Evolutionary conservation across 1,140 invertebrate genomes (phyloP).

Genomic region (Amphibalanus amphitrite): DNA sequence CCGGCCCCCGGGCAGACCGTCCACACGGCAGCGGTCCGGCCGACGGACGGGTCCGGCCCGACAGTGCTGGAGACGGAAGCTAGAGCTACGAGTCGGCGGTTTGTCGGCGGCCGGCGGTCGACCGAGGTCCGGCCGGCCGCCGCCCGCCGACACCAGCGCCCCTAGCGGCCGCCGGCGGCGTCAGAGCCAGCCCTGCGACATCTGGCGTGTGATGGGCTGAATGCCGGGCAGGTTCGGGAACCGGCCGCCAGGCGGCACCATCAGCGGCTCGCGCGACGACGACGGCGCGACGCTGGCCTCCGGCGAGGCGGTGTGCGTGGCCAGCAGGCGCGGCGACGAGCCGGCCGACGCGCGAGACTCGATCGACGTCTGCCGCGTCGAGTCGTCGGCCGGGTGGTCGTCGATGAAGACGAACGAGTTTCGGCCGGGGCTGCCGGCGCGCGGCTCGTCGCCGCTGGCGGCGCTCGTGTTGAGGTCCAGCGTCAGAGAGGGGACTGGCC

Average conservation of each 20-base stretch:
- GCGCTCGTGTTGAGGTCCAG: background rate
- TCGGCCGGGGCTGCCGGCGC: background rate
- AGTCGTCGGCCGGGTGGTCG: background rate
- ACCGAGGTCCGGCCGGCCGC: too few relatives aligned
- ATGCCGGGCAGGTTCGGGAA: constrained; percentile 4
- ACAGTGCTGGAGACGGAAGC: background rate
- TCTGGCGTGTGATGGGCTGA: background rate
- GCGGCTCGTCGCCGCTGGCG: background rate
- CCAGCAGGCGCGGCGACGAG: background rate
- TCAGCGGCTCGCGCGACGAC: background rate
- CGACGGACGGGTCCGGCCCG: too few relatives aligned
- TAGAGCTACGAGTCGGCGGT: background rate
- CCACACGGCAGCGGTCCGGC: background rate
- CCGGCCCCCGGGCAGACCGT: too few relatives aligned
- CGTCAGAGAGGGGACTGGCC: constrained; percentile 1
- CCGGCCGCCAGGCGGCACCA: background rate
- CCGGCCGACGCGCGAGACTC: background rate
- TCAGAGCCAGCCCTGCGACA: background rate
- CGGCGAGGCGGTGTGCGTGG: background rate
- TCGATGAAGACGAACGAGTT: constrained; percentile 3
- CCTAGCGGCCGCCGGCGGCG: background rate
- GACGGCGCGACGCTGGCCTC: background rate
- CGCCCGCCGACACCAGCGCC: background rate
- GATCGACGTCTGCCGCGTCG: background rate
- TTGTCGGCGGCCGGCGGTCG: too few relatives aligned